Base-by-base conservation (phyloP, 2,797 vertebrate species). In the Pelobates cultripes region DNA sequence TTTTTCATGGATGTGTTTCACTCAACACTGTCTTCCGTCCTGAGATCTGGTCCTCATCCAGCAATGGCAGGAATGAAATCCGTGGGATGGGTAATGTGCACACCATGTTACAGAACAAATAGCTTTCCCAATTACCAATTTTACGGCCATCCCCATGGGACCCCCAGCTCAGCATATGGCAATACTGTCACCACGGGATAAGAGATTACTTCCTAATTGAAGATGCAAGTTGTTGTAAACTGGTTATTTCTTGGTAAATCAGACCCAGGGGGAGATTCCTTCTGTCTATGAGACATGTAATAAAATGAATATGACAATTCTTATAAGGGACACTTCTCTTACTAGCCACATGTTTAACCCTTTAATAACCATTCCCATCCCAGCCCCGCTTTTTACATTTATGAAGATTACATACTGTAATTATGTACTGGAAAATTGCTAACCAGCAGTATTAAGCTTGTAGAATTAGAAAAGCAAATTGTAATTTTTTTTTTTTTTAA, bases 181-280 rank as follows among this genome's bases (percentile, higher is more conserved):
- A 64, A n/a, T 64, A 64, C 28, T 28, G 28, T 64, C 61, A 28
- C 61, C 61, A 28, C 14, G 28, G 61, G 61, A 64, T 64, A 64
- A 14, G 61, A 64, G 61, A 64, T 64, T 64, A 28, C 61, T 64
- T 64, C 17, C 61, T 64, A 64, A 64, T 64, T 64, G 61, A 64
- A 64, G 61, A 64, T 64, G 61, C 61, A 64, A 64, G 61, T 64
- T 64, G 61, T 64, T 64, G 17, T 64, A 64, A 64, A 64, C 28
- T 40, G 61, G 61, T 64, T 64, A 64, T 64, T 64, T 40, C 61
- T 64, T 64, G 61, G 61, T 64, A 28, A 64, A 64, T 64, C 61
- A 64, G n/a, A 14, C 61, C 61, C 61, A 64, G 61, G 28, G 61
- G 61, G n/a, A 64, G 61, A 64, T 14, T 64, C n/a, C 61, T 64